Conservation (phyloP, 2,113 vertebrate species). For the Gymnorhina tibicen region DNA sequence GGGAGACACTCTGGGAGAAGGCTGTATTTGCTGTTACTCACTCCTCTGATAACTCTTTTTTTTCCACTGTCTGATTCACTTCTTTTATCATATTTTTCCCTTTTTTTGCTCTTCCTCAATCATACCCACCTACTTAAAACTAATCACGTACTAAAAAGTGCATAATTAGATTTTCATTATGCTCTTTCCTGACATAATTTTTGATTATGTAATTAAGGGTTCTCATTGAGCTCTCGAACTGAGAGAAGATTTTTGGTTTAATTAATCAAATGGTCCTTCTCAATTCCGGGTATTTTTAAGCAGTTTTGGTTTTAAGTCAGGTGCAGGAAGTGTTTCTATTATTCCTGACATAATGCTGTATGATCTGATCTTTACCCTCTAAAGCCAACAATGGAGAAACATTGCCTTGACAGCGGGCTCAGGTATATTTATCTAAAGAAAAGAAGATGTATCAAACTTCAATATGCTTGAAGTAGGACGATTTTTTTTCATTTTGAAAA, state of each 20-base stretch:
- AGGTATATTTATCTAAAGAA: not conserved
- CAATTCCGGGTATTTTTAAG: not conserved
- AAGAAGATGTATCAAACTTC: not conserved
- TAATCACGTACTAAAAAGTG: constrained; percentile 26
- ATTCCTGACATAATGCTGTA: not conserved
- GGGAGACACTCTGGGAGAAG: not conserved
- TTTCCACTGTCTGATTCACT: not conserved
- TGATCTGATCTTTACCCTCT: not conserved
- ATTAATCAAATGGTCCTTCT: constrained; percentile 22
- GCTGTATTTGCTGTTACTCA: not conserved
- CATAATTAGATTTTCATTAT: constrained; percentile 41
- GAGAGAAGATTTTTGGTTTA: constrained; percentile 12
- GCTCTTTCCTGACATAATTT: constrained; percentile 51
- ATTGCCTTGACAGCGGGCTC: not conserved
- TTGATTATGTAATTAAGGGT: constrained; percentile 48
- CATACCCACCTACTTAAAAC: constrained; percentile 24
- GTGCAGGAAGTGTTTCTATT: not conserved
- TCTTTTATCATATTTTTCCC: not conserved
- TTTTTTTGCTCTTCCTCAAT: constrained; percentile 19
- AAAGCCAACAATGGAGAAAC: not conserved
- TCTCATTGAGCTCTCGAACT: constrained; percentile 23
- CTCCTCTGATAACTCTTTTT: not conserved
- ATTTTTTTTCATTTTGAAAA: not conserved
- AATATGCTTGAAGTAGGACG: not conserved
- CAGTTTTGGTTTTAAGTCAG: not conserved